Evolutionary conservation across 1,140 invertebrate species (phyloP).

Genomic region (Cherax quadricarinatus): DNA sequence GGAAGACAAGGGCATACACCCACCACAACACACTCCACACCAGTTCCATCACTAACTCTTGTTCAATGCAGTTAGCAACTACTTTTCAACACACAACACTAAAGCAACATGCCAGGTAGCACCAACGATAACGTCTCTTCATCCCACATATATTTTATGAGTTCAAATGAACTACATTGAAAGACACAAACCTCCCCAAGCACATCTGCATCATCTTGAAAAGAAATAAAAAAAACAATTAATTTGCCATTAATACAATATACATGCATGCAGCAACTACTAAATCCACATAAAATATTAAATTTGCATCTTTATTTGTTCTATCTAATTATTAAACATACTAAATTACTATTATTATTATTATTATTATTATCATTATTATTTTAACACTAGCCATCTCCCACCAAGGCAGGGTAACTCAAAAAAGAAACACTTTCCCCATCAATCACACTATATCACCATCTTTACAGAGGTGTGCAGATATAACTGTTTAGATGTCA

Average conservation of each 20-base stretch:
- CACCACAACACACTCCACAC: conserved; percentile 47
- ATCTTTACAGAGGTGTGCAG: no score
- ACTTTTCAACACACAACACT: neutral
- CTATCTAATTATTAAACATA: no score
- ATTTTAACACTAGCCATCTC: no score
- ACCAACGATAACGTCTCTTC: neutral
- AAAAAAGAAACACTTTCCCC: no score
- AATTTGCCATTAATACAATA: neutral
- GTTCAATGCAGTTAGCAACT: neutral
- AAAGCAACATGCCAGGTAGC: neutral
- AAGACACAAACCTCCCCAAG: neutral
- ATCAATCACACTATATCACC: no score
- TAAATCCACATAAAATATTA: no score
- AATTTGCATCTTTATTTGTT: no score
- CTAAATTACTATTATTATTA: no score
- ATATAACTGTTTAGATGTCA: no score
- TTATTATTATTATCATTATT: no score
- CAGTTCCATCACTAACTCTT: conserved; percentile 50
- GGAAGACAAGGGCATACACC: conserved; percentile 64
- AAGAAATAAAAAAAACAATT: neutral
- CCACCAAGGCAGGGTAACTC: no score
- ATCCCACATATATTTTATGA: neutral
- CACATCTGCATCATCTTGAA: neutral
- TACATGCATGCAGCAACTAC: neutral
- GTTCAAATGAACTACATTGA: neutral